Conservation (phyloP, 2,113 vertebrate species). For the Geococcyx californianus region DNA sequence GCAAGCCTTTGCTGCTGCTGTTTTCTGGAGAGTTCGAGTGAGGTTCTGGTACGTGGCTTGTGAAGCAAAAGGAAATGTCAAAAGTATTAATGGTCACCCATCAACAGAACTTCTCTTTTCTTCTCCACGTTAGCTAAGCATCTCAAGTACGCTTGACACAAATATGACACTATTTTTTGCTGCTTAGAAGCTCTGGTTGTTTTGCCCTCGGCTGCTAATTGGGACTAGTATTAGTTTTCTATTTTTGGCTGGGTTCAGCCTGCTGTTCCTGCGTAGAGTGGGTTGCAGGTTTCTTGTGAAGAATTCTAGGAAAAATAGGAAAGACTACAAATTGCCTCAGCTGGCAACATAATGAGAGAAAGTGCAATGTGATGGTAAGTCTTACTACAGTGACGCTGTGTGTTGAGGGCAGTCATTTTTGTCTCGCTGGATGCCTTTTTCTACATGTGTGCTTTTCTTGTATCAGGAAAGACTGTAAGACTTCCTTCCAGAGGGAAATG, state of each 20-base stretch:
- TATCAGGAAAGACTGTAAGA: background rate
- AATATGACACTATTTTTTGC: background rate
- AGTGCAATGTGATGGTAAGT: background rate
- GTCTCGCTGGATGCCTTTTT: background rate
- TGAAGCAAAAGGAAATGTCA: background rate
- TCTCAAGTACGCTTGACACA: accelerated
- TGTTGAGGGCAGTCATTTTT: background rate
- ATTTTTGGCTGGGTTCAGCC: background rate
- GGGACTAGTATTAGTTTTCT: background rate
- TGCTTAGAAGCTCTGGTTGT: background rate
- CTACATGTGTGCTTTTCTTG: background rate
- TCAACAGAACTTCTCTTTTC: background rate
- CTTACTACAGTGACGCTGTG: background rate
- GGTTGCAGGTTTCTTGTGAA: background rate
- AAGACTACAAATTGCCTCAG: background rate
- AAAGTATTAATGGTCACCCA: background rate
- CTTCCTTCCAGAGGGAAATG: background rate
- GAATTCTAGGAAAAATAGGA: background rate
- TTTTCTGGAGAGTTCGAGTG: background rate
- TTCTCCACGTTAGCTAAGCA: background rate
- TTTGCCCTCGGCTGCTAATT: background rate
- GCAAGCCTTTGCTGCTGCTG: background rate
- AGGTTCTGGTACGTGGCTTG: background rate
- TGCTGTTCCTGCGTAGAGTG: background rate
- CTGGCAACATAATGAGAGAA: background rate